Base-by-base conservation (phyloP, 1,140 invertebrate genomes). In the Trichogramma pretiosum region DNA sequence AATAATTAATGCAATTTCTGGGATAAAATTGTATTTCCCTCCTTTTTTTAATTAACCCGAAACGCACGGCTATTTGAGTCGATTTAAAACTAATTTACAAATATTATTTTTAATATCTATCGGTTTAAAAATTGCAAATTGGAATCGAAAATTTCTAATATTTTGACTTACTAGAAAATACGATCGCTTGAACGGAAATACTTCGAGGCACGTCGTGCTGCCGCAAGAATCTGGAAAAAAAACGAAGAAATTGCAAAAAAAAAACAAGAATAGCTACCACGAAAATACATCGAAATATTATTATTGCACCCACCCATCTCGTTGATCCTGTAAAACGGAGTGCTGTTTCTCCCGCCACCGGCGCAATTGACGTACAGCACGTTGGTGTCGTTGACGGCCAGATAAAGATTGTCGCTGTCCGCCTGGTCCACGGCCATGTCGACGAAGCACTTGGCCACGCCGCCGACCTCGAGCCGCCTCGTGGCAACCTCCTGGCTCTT, bases 381-480 rank as follows among this genome's bases (percentile, higher is more conserved):
- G 45, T 63, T 62, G 24, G 69, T 76, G 23, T 67, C 64, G 54
- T 78, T 77, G 38, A 76, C 77, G 21, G 68, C 73, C 11, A 81
- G 62, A 58, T 75, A 79, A 34, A 79, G 58, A 55, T 76, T 70
- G 55, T 75, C 78, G 17, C 64, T 60, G 57, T 79, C 70, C 17
- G 64, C 54, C 10, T 68, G 70, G 44, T 76, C 67, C 23, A 78
- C 56, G 58, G 67, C 63, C 56, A 80, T 65, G 48, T 77, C 72
- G 44, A 70, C 50, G 39, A 74, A 73, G 44, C 56, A 49, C 33
- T 37, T 56, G 18, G 37, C 54, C 49, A 57, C 51, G 18, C 50
- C n/a, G 53, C 46, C 2, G 30, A 39, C 22, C 50, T 52, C 55
- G 4, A 45, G 55, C n/a, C n/a, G n/a, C 46, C 50, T 58, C 43